Evolutionary conservation across 2,113 vertebrate genomes (phyloP).

Genomic region (Istiophorus platypterus): DNA sequence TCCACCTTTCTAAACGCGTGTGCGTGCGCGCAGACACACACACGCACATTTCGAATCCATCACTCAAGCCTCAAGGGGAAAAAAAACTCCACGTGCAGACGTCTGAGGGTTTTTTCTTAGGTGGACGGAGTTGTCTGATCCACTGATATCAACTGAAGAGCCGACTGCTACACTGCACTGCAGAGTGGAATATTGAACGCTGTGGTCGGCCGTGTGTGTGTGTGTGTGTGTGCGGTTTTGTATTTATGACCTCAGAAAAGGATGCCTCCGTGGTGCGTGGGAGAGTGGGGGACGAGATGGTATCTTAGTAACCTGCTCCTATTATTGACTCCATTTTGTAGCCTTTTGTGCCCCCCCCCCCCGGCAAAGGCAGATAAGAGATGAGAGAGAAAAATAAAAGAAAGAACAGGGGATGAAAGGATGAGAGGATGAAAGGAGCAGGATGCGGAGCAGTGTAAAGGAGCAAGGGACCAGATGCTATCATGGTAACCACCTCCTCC

Average conservation of each 20-base stretch:
- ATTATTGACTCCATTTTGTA: conserved; percentile 61
- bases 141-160: conserved; percentile 43
- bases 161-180: conserved; percentile 15
- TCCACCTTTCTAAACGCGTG: too few relatives aligned
- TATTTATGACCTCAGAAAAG: conserved; percentile 12
- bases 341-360: conserved; percentile 24
- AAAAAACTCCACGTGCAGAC: too few relatives aligned
- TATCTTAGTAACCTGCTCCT: conserved; percentile 56
- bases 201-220: conserved; percentile 1
- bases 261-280: not conserved
- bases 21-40: conserved; percentile 6
- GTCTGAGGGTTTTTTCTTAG: conserved; percentile 25
- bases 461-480: conserved; percentile 9
- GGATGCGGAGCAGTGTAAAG: not conserved
- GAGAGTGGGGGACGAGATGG: conserved; percentile 32
- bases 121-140: conserved; percentile 50
- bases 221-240: conserved; percentile 12
- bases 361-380: conserved; percentile 6
- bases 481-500: conserved; percentile 5
- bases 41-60: conserved; percentile 26
- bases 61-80: too few relatives aligned
- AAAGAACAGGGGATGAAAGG: not conserved
- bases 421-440: not conserved
- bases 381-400: not conserved
- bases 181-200: conserved; percentile 13